Conservation (phyloP, 1,140 invertebrate species). For the Sycophaga agraensis region DNA sequence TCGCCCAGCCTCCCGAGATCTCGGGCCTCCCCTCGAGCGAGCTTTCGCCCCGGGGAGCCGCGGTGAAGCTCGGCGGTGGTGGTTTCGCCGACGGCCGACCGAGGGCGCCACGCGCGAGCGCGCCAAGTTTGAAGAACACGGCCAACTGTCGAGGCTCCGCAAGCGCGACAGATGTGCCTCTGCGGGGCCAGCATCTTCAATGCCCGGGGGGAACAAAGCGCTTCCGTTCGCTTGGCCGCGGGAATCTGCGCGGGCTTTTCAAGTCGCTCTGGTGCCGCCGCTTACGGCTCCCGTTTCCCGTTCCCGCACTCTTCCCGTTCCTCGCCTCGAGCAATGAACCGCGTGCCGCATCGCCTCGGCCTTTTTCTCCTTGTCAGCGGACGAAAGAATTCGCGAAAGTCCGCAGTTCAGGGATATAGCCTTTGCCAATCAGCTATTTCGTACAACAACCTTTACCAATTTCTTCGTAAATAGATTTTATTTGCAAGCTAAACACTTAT, state of each 20-base stretch:
- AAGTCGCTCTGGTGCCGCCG: too few species aligned
- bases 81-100: background rate
- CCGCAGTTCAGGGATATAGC: background rate
- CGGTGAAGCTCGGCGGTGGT: too few species aligned
- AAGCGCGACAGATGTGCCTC: background rate
- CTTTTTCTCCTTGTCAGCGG: background rate
- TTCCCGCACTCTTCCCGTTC: background rate
- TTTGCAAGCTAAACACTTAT: constrained; percentile 43
- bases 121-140: constrained; percentile 16
- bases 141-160: background rate
- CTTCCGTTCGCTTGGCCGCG: too few species aligned
- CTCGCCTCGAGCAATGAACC: background rate
- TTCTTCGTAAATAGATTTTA: constrained; percentile 43
- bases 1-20: background rate
- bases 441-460: too few species aligned
- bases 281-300: too few species aligned
- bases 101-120: background rate
- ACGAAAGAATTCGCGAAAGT: background rate
- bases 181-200: background rate
- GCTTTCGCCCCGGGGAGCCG: too few species aligned
- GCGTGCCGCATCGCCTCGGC: too few species aligned
- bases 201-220: background rate
- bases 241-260: too few species aligned
- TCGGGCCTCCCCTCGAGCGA: too few species aligned
- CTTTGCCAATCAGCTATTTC: too few species aligned